A percentile compares a stretch with the other conserved stretches of the same genome.
These are phyloP conservation scores for Chalcis sispes DNA, from an alignment of 2,888 invertebrate species.

Conservation along the genomic window DNA sequence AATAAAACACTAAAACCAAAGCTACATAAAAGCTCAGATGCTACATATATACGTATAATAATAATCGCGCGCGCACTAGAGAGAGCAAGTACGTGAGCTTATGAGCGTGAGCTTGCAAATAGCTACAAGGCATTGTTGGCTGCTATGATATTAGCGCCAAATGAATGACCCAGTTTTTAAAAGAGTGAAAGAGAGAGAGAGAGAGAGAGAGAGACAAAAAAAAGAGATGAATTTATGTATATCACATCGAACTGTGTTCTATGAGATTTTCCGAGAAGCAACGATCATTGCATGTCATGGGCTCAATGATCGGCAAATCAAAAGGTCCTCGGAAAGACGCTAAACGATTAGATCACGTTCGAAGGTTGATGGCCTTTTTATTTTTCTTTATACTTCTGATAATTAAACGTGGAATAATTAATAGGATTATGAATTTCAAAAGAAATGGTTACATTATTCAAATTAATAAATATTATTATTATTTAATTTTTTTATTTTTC, in stretches of 20 bases:
- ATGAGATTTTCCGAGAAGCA: slow-evolving; percentile 22
- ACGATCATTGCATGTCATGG: slow-evolving; percentile 35
- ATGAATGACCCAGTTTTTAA: slow-evolving; percentile 55
- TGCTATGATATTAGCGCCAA: slow-evolving; percentile 41
- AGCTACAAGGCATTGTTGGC: slow-evolving; percentile 32
- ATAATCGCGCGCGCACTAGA: slow-evolving; percentile 54
- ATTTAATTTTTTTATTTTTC: no score
- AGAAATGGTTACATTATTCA: no score
- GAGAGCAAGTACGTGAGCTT: background rate
- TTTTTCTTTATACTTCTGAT: no score
- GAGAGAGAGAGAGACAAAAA: no score
- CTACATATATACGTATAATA: slow-evolving; percentile 13
- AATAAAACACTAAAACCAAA: background rate
- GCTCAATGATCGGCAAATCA: slow-evolving; percentile 15
- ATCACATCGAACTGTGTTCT: no score
- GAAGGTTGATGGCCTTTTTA: slow-evolving; percentile 44
- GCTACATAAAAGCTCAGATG: slow-evolving; percentile 21
- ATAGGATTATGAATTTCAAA: no score
- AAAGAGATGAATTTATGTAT: no score
- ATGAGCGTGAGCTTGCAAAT: slow-evolving; percentile 37
- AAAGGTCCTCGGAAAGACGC: slow-evolving; percentile 42
- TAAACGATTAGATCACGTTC: slow-evolving; percentile 8
- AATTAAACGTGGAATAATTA: no score
- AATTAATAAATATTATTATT: no score
- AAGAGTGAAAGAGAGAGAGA: slow-evolving; percentile 2